A percentile compares a stretch with the other conserved stretches of the same genome.
Conservation (phyloP, 2,797 vertebrate genomes). For the Salmo trutta region DNA sequence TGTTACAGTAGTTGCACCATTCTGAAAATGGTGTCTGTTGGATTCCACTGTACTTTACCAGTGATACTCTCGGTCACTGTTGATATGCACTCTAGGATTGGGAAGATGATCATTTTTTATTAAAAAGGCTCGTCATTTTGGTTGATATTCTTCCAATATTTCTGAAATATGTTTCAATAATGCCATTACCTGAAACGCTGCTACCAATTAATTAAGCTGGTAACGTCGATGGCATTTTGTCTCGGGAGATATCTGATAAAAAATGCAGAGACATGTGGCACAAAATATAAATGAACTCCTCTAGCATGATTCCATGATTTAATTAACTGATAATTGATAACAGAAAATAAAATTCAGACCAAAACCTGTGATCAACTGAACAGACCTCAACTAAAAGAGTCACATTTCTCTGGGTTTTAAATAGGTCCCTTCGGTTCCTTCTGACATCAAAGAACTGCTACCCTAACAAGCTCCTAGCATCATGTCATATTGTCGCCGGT, state of each 20-base stretch:
- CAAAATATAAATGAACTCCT: not conserved
- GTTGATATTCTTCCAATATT: not conserved
- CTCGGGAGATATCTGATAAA: not conserved
- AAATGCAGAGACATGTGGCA: not conserved
- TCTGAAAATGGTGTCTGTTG: not conserved
- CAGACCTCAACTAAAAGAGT: not conserved
- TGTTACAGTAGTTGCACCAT: not conserved
- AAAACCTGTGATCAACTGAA: not conserved
- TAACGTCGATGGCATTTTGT: not conserved
- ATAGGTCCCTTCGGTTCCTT: not conserved
- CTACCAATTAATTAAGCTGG: not conserved
- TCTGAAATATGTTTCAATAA: not conserved
- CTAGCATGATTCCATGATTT: constrained; percentile 25
- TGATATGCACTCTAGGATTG: not conserved
- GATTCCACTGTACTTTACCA: not conserved
- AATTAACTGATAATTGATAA: constrained; percentile 47
- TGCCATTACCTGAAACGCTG: not conserved
- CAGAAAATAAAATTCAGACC: constrained; percentile 14
- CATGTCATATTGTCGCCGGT: not conserved
- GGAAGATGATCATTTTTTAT: not conserved
- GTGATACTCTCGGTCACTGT: not conserved
- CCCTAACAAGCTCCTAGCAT: not conserved
- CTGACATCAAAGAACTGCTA: not conserved
- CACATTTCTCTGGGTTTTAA: not conserved
- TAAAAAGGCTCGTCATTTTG: not conserved